phyloP scores from a whole-genome alignment of 2,797 vertebrate genomes.

The Pseudochirops cupreus region DNA sequence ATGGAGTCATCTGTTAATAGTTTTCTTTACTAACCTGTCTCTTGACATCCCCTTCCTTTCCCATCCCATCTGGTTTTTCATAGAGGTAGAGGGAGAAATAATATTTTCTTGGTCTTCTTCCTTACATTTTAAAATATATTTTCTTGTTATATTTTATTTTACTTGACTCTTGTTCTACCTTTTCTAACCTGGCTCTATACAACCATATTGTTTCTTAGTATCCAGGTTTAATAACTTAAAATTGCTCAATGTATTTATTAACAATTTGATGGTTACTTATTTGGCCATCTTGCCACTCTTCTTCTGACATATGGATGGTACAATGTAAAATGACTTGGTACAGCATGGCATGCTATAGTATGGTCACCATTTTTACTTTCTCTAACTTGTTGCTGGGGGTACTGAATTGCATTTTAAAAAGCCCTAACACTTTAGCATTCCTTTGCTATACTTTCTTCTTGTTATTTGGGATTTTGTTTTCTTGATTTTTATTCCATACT shows the following conservation, averaged over 20 bases:
- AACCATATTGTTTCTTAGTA: neutral
- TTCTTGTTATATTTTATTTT: neutral
- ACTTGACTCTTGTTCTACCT: neutral
- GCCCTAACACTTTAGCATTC: neutral
- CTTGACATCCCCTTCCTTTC: neutral
- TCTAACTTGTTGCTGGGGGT: neutral
- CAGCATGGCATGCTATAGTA: neutral
- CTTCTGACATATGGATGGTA: neutral
- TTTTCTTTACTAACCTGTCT: neutral
- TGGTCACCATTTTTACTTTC: neutral
- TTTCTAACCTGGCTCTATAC: neutral
- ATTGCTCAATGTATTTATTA: neutral
- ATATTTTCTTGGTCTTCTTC: neutral
- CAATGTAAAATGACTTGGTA: neutral
- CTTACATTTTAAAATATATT: neutral
- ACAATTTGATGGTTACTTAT: neutral
- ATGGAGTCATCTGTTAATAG: neutral
- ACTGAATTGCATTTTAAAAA: neutral
- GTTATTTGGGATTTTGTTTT: neutral
- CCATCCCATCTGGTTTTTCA: neutral
- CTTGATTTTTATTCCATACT: neutral
- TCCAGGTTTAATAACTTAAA: neutral
- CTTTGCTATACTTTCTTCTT: neutral
- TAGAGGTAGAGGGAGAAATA: neutral
- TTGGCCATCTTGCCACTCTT: neutral